Evolutionary conservation across 2,888 invertebrate genomes (phyloP), one percentile per base, ranked within the genome.

Genomic region (Steinernema scapterisci): DNA sequence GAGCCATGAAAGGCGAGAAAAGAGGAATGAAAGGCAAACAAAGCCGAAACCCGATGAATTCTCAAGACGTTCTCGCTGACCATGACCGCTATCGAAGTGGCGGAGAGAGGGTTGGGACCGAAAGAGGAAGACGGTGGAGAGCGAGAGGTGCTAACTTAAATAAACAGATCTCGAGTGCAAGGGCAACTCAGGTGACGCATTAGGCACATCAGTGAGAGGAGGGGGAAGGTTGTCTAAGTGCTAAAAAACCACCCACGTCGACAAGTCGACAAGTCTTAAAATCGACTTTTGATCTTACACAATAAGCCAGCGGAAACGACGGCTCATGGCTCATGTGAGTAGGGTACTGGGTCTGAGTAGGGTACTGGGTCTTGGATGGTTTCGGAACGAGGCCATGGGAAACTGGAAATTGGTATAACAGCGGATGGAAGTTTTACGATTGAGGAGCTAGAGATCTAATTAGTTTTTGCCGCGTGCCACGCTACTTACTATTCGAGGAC

Each of bases 131-230:
- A n/a, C n/a, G n/a, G n/a, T n/a, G n/a, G n/a, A n/a, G n/a, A n/a
- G n/a, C n/a, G 27, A 63, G 63, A 63, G 63, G 63, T 63, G 31
- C 63, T 63, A 63, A 63, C 63, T 31, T 31, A 25, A 63, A 6
- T 38, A 63, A 63, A 63, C 63, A 52, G 38, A 38, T 38, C 52
- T 52, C 21, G 52, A 52, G 52, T 52, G 52, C 52, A 23, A 52
- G 52, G 52, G 11, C 21, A 52, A 52, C 52, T 9, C 16, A 21
- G 21, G 52, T 21, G 21, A 52, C 52, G 23, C 52, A 52, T 52
- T 52, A 9, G 52, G 21, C 19, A 38, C 52, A 52, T 9, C 52
- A 23, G 21, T 21, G 21, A 6, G 9, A 9, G 9, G 9, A 52
- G 19, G 3, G 9, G 38, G 9, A 38, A 52, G 19, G 52, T 52